Base-by-base conservation (phyloP, 2,888 invertebrate species). In the Trilocha varians region DNA sequence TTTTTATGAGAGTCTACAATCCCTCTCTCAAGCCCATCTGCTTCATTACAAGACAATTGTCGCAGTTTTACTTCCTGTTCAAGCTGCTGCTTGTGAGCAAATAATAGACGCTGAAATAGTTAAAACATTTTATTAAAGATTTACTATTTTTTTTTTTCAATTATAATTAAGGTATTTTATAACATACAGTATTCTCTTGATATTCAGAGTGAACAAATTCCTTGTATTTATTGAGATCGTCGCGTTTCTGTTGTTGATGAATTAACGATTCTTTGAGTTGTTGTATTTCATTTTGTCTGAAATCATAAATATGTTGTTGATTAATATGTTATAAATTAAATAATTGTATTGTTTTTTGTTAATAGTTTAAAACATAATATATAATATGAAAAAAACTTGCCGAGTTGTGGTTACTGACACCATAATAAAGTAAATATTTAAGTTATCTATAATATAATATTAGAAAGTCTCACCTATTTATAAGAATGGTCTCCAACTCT, bases 61-160 rank as follows among this genome's bases (percentile, higher is more conserved):
- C 74, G 90, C 70, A 76, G 79, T 65, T 91, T 89, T 38, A 90
- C 87, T 70, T 93, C 92, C 38, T 88, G 88, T 46, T 91, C 89
- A 44, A 91, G 67, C 64, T 93, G 93, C 42, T 90, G 87, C 48
- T 89, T 89, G 52, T 92, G 90, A 0, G 91, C 90, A 39, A 88
- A 87, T 37, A 94, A 72, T 6, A 93, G 76, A 57, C 89, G 89
- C 88, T 91, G 75, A 17, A 78, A 69, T 38, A 51, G 34, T 41
- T 34, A 34, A 38, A 14, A 25, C 34, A 35, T 6, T 33, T 32
- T 33, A 36, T 14, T 32, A 39, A 36, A 15, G 16, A 37, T 18
- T 38, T 9, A 36, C n/a, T 17, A 36, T 11, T 34, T 38, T 32
- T 32, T 13, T n/a, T 37, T 36, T 5, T 11, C 39, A 33, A 34